phyloP scores from a whole-genome alignment of 1,140 invertebrate species.

The Leucophenga varia region DNA sequence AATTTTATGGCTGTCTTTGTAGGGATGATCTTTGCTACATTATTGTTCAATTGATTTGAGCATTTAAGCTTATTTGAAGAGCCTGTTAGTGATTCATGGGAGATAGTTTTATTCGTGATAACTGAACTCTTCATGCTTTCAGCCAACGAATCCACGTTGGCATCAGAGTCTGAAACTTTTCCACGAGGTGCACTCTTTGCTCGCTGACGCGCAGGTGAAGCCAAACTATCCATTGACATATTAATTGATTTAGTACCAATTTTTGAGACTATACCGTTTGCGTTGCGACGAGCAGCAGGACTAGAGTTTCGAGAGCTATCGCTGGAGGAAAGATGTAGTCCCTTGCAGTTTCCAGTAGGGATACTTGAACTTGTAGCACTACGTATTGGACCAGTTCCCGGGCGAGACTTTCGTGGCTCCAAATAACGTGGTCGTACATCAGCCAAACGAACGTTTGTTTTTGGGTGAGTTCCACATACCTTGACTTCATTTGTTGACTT shows the following conservation, averaged over 20 bases:
- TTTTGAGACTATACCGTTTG: conserved; percentile 29
- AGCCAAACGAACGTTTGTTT: conserved; percentile 35
- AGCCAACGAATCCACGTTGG: conserved; percentile 60
- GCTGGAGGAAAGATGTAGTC: conserved; percentile 51
- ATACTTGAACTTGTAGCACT: conserved; percentile 64
- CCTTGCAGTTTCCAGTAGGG: conserved; percentile 35
- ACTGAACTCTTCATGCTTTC: conserved; percentile 58
- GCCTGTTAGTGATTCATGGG: conserved; percentile 47
- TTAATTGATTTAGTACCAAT: conserved; percentile 56
- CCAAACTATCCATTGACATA: conserved; percentile 61
- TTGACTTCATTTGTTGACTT: conserved; percentile 17
- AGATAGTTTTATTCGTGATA: conserved; percentile 55
- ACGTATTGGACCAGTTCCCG: conserved; percentile 52
- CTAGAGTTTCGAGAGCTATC: conserved; percentile 65
- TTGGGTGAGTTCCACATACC: too few relatives aligned
- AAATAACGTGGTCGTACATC: conserved; percentile 62
- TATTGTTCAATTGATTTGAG: conserved; percentile 15
- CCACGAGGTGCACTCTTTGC: conserved; percentile 31
- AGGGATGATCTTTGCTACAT: too few relatives aligned
- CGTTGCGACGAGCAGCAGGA: conserved; percentile 61
- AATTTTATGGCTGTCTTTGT: conserved; percentile 14
- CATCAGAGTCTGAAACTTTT: conserved; percentile 37
- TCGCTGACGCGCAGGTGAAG: conserved; percentile 50
- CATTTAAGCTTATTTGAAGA: conserved; percentile 12
- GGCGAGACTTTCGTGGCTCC: conserved; percentile 57